These are phyloP conservation scores for Patella pellucida DNA, from an alignment of 2,888 invertebrate species.

Conservation along the genomic window DNA sequence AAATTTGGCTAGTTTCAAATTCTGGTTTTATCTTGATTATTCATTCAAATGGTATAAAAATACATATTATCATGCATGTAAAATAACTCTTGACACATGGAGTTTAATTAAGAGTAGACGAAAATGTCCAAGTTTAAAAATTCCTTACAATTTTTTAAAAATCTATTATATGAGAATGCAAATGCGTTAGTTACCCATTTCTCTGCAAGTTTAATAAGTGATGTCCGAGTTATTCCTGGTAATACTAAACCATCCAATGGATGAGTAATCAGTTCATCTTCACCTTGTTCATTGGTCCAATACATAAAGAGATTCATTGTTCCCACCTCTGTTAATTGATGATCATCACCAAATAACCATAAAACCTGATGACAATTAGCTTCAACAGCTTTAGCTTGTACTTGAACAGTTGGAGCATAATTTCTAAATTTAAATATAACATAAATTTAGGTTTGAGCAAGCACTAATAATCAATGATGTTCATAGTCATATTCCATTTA, in stretches of 20 bases:
- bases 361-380: slow-evolving; percentile 88
- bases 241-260: slow-evolving; percentile 91
- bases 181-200: slow-evolving; percentile 78
- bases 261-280: slow-evolving; percentile 91
- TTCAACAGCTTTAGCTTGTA: slow-evolving; percentile 80
- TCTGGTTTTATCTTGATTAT: too few species aligned
- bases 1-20: too few species aligned
- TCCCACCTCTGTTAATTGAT: slow-evolving; percentile 95
- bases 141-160: too few species aligned
- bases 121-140: too few species aligned
- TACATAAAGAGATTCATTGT: slow-evolving; percentile 98
- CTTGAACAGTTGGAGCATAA: slow-evolving; percentile 74
- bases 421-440: slow-evolving; percentile 67
- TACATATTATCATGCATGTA: too few species aligned
- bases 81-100: too few species aligned
- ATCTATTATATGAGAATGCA: neutral
- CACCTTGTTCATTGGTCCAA: slow-evolving; percentile 89
- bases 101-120: too few species aligned
- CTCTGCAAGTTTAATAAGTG: slow-evolving; percentile 83
- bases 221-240: slow-evolving; percentile 93
- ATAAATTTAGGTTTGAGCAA: neutral
- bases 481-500: too few species aligned
- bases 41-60: too few species aligned
- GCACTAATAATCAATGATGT: neutral
- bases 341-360: slow-evolving; percentile 95